Conservation (phyloP, 1,140 invertebrate genomes). For the Hypsibius dujardini region DNA sequence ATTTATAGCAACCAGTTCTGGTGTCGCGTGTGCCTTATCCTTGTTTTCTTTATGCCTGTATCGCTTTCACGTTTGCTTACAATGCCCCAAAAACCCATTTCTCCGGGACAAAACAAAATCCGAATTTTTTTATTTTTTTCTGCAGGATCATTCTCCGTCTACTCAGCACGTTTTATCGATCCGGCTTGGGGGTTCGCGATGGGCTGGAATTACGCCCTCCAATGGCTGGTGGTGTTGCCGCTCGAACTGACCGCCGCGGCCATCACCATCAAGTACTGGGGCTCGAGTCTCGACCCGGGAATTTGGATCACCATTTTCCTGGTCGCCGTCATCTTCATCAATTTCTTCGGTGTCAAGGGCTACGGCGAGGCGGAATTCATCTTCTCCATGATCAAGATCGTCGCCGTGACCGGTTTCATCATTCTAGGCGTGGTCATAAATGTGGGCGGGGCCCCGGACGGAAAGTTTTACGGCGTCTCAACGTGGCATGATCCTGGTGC, state of each 20-base stretch:
- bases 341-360: conserved; percentile 8
- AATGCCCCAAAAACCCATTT: too few species aligned
- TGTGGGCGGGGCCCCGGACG: neutral
- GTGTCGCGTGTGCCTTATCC: too few species aligned
- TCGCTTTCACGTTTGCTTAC: too few species aligned
- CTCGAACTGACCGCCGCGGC: conserved; percentile 17
- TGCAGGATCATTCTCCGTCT: neutral
- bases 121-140: too few species aligned
- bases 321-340: conserved; percentile 16
- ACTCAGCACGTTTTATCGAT: neutral
- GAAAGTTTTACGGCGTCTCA: neutral
- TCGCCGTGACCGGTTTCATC: conserved; percentile 16
- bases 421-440: conserved; percentile 14
- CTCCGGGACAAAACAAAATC: too few species aligned
- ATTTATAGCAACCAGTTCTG: too few species aligned
- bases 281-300: neutral
- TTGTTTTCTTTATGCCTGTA: too few species aligned
- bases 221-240: conserved; percentile 17
- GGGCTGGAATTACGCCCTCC: conserved; percentile 19
- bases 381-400: conserved; percentile 19
- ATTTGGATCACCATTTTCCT: conserved; percentile 19
- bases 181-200: conserved; percentile 2
- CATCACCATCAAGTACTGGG: conserved; percentile 18
- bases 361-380: conserved; percentile 18
- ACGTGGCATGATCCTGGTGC: conserved; percentile 12